Evolutionary conservation across 2,888 invertebrate genomes (phyloP), one percentile per base, ranked within the genome.

Genomic region (Hirtodrosophila duncani): DNA sequence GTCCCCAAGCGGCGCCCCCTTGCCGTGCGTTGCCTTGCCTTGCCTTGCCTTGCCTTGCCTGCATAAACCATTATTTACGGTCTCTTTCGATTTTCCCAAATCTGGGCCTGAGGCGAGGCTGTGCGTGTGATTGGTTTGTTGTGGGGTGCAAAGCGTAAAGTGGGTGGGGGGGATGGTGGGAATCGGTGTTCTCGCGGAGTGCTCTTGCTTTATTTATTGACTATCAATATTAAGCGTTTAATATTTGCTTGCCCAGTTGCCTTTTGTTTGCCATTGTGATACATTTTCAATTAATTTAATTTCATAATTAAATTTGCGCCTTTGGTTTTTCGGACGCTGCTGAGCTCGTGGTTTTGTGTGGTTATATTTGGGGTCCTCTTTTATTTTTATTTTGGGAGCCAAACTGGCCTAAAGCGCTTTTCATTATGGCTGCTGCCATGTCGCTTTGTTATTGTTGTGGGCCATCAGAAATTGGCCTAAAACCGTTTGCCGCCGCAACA

Each of bases 181-280:
- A n/a, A n/a, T n/a, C n/a, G n/a, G n/a, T n/a, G 11, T n/a, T n/a
- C n/a, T n/a, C n/a, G 23, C 31, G 18, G 8, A 8, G 18, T 16
- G 39, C 48, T 53, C 48, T 72, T 61, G 51, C 63, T 69, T 66
- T 69, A 63, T 78, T 77, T 78, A 68, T 65, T 53, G 63, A 50
- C 65, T 33, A 63, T 60, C 59, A 72, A 77, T 71, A 65, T 77
- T 71, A 67, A 69, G 69, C 56, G 63, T 63, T 67, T 67, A 69
- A 74, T 78, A 53, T 65, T 63, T 62, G 46, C 36, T 33, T 24
- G 14, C 46, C 26, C 9, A 17, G 31, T 36, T 53, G 36, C 31
- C 43, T 36, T 14, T 36, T 57, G 62, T 56, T 72, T 52, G 46
- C 49, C 18, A 38, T 41, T 60, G 33, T 50, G 51, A 37, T 52